Conservation (phyloP, 2,888 invertebrate species). For the Pilophorus perplexus region DNA sequence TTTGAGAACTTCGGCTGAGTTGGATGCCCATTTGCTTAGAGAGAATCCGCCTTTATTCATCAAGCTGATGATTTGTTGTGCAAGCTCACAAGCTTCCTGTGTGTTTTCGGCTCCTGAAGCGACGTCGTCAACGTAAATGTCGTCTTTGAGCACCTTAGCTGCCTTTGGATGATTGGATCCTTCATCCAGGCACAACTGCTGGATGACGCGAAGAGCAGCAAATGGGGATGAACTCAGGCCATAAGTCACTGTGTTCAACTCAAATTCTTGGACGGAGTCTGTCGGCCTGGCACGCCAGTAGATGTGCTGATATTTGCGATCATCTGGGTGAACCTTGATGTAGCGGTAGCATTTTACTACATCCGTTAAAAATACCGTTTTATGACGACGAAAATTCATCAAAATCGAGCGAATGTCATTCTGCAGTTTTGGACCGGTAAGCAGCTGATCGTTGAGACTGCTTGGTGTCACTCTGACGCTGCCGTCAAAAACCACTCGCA, state of each 20-base stretch:
- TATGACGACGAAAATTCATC: too few relatives aligned
- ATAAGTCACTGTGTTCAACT: constrained; percentile 14
- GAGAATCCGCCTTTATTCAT: too few relatives aligned
- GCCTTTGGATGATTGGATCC: constrained; percentile 42
- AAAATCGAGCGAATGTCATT: too few relatives aligned
- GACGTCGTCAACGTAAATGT: constrained; percentile 49
- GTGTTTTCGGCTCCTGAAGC: constrained; percentile 44
- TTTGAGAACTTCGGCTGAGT: neutral
- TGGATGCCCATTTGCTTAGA: constrained; percentile 15
- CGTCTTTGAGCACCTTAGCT: constrained; percentile 31
- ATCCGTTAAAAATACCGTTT: constrained; percentile 16
- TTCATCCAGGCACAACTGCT: constrained; percentile 47
- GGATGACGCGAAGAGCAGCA: constrained; percentile 36
- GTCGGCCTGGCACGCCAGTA: neutral
- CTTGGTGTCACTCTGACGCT: too few relatives aligned
- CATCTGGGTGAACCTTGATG: neutral
- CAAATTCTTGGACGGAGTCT: neutral
- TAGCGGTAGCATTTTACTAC: constrained; percentile 12
- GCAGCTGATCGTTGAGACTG: too few relatives aligned
- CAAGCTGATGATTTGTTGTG: constrained; percentile 43
- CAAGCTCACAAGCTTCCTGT: constrained; percentile 43
- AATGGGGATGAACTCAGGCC: constrained; percentile 20
- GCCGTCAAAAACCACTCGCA: too few relatives aligned
- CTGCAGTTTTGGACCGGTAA: too few relatives aligned
- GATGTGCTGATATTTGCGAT: neutral